These are phyloP conservation scores for Drosophila engyochracea DNA, from an alignment of 2,888 invertebrate genomes.

Conservation along the genomic window DNA sequence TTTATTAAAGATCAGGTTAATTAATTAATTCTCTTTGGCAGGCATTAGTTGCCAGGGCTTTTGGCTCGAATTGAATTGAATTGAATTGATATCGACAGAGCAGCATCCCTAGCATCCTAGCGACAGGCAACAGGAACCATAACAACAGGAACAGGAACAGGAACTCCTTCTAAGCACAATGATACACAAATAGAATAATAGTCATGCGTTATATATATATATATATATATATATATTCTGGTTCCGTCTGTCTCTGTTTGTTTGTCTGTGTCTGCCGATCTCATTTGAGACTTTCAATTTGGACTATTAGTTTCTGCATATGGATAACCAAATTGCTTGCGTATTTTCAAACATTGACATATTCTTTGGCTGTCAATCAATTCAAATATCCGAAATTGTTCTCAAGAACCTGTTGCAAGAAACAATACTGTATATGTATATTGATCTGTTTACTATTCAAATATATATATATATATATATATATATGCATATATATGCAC, in stretches of 20 bases:
- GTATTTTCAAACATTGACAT: no score
- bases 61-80: no score
- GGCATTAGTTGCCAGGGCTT: background rate
- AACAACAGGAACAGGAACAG: background rate
- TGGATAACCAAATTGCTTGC: no score
- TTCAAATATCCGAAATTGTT: background rate
- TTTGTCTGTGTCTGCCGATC: background rate
- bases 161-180: background rate
- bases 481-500: background rate
- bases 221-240: background rate
- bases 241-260: background rate
- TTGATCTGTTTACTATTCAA: background rate
- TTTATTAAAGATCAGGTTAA: background rate
- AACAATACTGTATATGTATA: background rate
- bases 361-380: background rate
- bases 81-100: background rate
- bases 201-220: background rate
- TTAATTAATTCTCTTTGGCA: background rate
- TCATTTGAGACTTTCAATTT: background rate
- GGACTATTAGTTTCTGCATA: background rate
- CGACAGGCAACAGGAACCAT: conserved; percentile 16
- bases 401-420: background rate
- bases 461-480: no score
- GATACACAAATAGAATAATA: background rate
- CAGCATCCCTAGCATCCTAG: background rate